These are phyloP conservation scores for Anguilla obscura DNA, from an alignment of 2,797 vertebrate genomes.

Conservation along the genomic window DNA sequence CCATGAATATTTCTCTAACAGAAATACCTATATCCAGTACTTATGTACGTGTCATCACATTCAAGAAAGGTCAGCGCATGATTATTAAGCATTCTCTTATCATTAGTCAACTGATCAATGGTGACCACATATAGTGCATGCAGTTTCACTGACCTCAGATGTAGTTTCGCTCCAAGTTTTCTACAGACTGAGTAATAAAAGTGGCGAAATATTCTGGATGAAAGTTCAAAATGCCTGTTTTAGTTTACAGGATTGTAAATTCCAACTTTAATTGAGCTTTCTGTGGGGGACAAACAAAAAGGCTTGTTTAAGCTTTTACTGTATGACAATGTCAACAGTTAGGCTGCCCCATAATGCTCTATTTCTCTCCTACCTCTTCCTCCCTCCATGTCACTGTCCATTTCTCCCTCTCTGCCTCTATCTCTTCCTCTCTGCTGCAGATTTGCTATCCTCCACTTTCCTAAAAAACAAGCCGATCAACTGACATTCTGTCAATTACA, in stretches of 20 bases:
- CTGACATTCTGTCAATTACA: slow-evolving; percentile 1
- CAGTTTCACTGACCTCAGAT: neutral
- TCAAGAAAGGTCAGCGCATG: neutral
- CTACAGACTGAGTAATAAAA: neutral
- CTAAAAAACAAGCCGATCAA: neutral
- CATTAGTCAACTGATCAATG: neutral
- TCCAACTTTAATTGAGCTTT: neutral
- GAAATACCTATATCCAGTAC: neutral
- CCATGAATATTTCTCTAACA: neutral
- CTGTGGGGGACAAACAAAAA: neutral
- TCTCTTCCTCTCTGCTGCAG: neutral
- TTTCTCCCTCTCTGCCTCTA: neutral
- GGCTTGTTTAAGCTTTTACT: neutral
- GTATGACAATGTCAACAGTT: neutral
- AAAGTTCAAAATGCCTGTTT: neutral
- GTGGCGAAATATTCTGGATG: neutral
- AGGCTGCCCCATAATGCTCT: neutral
- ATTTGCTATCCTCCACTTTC: neutral
- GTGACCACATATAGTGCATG: neutral
- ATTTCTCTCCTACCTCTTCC: neutral
- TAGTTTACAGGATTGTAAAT: neutral
- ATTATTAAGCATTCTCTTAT: neutral
- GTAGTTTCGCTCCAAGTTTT: neutral
- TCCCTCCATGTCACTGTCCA: too few relatives aligned
- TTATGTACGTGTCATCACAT: neutral